A percentile compares a stretch with the other conserved stretches of the same genome.
phyloP scores from a whole-genome alignment of 2,113 vertebrate species.

The Platysternon megacephalum region DNA sequence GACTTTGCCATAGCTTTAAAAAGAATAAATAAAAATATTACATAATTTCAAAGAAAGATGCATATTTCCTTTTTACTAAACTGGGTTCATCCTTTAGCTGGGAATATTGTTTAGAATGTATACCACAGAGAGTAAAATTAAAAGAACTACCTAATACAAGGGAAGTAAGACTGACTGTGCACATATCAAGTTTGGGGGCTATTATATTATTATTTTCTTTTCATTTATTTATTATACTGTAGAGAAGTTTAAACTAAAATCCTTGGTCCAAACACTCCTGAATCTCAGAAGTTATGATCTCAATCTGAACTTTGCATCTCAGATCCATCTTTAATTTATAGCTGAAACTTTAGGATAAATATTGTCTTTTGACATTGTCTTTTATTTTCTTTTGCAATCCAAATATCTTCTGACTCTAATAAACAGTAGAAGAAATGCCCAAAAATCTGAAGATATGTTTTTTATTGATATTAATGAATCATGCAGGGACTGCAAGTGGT shows the following conservation, averaged over 20 bases:
- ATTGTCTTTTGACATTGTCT: conserved; percentile 50
- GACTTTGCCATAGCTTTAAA: not conserved
- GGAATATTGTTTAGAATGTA: not conserved
- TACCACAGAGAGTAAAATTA: not conserved
- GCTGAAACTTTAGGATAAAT: conserved; percentile 1
- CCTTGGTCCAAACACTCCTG: not conserved
- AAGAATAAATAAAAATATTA: not conserved
- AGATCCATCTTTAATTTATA: conserved; percentile 16
- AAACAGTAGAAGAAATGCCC: conserved; percentile 64
- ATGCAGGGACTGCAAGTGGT: not conserved
- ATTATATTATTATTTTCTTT: not conserved
- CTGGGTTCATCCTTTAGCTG: not conserved
- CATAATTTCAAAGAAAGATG: not conserved
- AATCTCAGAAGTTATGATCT: not conserved
- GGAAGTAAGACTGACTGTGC: not conserved
- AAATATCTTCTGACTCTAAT: conserved; percentile 36
- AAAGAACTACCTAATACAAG: not conserved
- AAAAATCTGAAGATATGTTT: conserved; percentile 17
- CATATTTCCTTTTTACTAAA: not conserved
- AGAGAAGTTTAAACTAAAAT: conserved; percentile 29
- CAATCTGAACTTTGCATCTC: not conserved
- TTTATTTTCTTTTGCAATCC: conserved; percentile 20
- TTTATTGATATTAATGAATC: conserved; percentile 62
- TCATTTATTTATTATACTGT: not conserved
- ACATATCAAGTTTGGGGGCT: not conserved